Evolutionary conservation across 2,888 invertebrate genomes (phyloP), one percentile per base, ranked within the genome.

Genomic region (Rhagophthalmus giganteus): DNA sequence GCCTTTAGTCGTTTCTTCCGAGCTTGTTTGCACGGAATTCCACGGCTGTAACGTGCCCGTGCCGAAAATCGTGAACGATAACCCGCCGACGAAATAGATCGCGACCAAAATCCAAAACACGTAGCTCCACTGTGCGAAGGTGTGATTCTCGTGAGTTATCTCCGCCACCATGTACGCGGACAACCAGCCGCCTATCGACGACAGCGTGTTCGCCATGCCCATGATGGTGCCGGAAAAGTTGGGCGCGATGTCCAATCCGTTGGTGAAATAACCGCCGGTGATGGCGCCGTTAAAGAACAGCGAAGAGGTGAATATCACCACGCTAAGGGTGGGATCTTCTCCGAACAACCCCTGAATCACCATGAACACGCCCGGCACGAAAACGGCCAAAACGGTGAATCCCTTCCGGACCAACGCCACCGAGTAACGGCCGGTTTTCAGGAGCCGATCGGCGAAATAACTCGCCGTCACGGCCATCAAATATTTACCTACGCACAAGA

Each of bases 141-240:
- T 86, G 76, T 87, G 85, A 62, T 88, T 81, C 6, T 85, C 75
- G 53, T 85, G 82, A 1, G 90, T 91, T 12, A 92, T 76, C 38
- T 81, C 79, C 8, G 88, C 91, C 12, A 91, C 90, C 81, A 91
- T 87, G 74, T 83, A 83, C 0, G 90, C 86, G 5, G 90, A 90
- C 1, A 92, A 70, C 76, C 86, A 90, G 1, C 92, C 92, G 4
- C 90, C 89, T 39, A 89, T 78, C 0, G 91, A 91, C 0, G 90
- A 90, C 44, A 91, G 73, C 0, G 90, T 90, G 67, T 92, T 92
- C n/a, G 91, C 90, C 78, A 93, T 77, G 26, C 92, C 92, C 72
- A 92, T 91, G 56, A 93, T 90, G 1, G 92, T 92, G 1, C 93
- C 89, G 47, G 90, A 89, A 69, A 90, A 93, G 71, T 91, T 90